These are phyloP conservation scores for Neodiprion lecontei DNA, from an alignment of 1,140 invertebrate genomes.

Conservation along the genomic window DNA sequence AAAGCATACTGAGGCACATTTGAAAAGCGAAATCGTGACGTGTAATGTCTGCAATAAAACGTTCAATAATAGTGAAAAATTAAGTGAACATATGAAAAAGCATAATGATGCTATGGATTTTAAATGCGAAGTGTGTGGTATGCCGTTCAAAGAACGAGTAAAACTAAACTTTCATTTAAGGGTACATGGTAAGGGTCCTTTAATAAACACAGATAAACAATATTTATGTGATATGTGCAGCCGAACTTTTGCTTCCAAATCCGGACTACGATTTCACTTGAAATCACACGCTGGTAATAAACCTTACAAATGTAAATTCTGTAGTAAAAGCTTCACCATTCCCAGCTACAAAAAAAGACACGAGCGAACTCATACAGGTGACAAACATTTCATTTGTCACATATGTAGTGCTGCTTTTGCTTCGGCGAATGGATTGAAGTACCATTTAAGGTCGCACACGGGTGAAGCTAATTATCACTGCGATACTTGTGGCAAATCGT, in stretches of 20 bases:
- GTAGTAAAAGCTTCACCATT: conserved; percentile 35
- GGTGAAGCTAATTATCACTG: conserved; percentile 33
- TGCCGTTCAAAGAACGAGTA: conserved; percentile 14
- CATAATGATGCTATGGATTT: conserved; percentile 2
- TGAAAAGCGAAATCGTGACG: neutral
- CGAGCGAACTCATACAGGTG: conserved; percentile 23
- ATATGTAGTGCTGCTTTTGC: conserved; percentile 33
- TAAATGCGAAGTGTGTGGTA: conserved; percentile 16
- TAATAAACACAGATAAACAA: conserved; percentile 17
- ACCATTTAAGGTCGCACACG: conserved; percentile 33
- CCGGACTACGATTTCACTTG: conserved; percentile 38
- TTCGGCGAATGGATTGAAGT: conserved; percentile 39
- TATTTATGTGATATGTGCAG: conserved; percentile 38
- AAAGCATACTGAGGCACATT: conserved; percentile 13
- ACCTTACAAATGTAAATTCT: conserved; percentile 33
- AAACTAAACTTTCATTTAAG: conserved; percentile 12
- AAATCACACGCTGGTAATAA: conserved; percentile 34
- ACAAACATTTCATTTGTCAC: conserved; percentile 32
- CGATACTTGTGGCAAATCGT: conserved; percentile 34
- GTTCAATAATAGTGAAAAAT: conserved; percentile 9
- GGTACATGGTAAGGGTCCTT: conserved; percentile 11
- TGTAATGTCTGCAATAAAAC: conserved; percentile 7
- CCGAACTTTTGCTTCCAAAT: conserved; percentile 38
- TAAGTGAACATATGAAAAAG: conserved; percentile 9
- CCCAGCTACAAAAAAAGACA: conserved; percentile 32